Base-by-base conservation (phyloP, 2,888 invertebrate genomes). In the Polyommatus iphigenia region DNA sequence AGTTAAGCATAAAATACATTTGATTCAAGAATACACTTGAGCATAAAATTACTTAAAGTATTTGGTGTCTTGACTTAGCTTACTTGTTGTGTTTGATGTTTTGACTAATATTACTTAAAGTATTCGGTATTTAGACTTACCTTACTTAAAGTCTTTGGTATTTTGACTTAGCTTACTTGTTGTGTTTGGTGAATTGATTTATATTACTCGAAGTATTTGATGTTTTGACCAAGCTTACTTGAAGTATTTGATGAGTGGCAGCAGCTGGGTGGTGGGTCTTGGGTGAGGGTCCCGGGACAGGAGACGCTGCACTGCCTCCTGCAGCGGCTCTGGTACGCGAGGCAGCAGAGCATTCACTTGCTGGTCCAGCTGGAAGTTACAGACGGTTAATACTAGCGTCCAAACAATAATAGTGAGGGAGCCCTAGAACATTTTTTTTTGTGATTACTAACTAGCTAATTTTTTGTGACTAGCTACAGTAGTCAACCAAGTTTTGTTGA, bases 171-270 rank as follows among this genome's bases (percentile, higher is more conserved):
- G 15, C 15, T 54, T 54, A 54, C 18, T 50, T 50, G 15, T 15
- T 15, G 15, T 50, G 2, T 50, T 50, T 15, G 15, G 50, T 50
- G 50, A 15, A 15, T 50, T 50, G 15, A 50, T 4, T 15, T 15
- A 15, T 1, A 1, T 15, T 50, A 50, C 15, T 50, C 15, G 15
- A 15, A 50, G 4, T 15, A 15, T 54, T 54, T 5, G 50, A 4
- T 54, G 18, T 54, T 54, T 18, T 54, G 18, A 54, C 18, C 18
- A 75, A 72, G 77, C 94, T 95, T 93, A 99, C 99, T 97, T 96
- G 94, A 98, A 98, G 91, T 97, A 98, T 88, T 97, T 97, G 88
- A 98, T 97, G 84, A 99, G 95, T 62, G 98, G 97, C 82, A 99
- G 95, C 78, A 98, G 95, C 88, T 99, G 98, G 57, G 99, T 97